Evolutionary conservation across 2,113 vertebrate genomes (phyloP).

Genomic region (Corythaeola cristata): DNA sequence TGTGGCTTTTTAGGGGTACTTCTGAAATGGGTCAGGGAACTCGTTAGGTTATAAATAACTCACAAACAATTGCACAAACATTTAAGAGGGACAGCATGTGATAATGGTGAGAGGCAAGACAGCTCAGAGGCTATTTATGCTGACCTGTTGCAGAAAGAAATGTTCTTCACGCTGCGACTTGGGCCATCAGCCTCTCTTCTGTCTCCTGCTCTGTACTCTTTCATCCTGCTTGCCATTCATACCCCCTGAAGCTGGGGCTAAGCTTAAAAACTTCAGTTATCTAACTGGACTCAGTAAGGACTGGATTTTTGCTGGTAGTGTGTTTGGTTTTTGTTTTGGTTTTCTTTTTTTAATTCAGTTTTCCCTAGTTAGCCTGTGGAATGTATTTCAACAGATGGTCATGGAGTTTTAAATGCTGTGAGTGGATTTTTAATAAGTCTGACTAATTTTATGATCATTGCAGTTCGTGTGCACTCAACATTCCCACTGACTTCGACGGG

Average conservation of each 20-base stretch:
- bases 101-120: background rate
- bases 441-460: constrained; percentile 62
- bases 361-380: constrained; percentile 19
- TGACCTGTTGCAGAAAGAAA: background rate
- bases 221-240: background rate
- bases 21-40: background rate
- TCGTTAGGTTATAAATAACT: background rate
- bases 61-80: background rate
- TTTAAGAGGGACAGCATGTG: background rate
- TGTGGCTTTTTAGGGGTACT: background rate
- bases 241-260: background rate
- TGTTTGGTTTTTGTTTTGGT: background rate
- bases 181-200: background rate
- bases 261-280: background rate
- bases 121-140: background rate
- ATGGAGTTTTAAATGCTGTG: constrained; percentile 52
- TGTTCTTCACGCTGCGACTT: background rate
- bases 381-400: constrained; percentile 58
- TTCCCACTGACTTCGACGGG: background rate
- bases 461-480: constrained; percentile 18
- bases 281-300: background rate
- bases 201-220: background rate
- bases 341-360: background rate
- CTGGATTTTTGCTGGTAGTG: background rate
- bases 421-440: constrained; percentile 70